Evolutionary conservation across 2,113 vertebrate genomes (phyloP), one percentile per base, ranked within the genome.

Genomic region (Agelaius phoeniceus): DNA sequence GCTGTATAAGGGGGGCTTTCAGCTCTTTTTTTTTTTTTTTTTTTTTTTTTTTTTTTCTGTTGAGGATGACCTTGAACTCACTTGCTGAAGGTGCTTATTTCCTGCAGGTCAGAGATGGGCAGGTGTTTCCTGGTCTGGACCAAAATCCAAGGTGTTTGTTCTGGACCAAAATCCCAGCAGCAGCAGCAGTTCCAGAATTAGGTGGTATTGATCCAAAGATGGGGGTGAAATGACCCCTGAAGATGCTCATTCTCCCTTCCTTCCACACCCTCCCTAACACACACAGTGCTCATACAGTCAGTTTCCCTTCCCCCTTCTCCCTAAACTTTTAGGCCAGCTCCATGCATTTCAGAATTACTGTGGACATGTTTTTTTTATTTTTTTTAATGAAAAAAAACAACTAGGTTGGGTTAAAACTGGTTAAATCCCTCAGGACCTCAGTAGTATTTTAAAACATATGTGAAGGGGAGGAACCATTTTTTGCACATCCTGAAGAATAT

Each of bases 391-490:
- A 15, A 68, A 73, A 73, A 63, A 54, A 20, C 19, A 5, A 7
- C 4, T 27, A 24, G 44, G 1, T 6, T 90, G 68, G 22, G 66
- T 71, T 96, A 86, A 86, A 93, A 78, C 62, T 65, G 65, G 52
- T 84, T 90, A 96, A 96, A 84, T 92, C 90, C 69, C 87, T 17
- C 20, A 76, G 90, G 92, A 89, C 15, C 5, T 93, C 65, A 62
- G 57, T 33, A 84, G 80, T 74, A 37, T 76, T 97, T 93, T 87
- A 95, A 97, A 96, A 91, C 94, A 94, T 96, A 94, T 94, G 95
- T 89, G 94, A 93, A 90, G 90, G 88, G 95, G 91, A 92, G 88
- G 94, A 96, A 92, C 90, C 77, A 84, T 93, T 96, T 96, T 87
- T 87, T 8, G 62, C 69, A 89, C 0, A 0, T 84, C 85, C 90